Evolutionary conservation across 1,140 invertebrate genomes (phyloP), one percentile per base, ranked within the genome.

Genomic region (Plodia interpunctella): DNA sequence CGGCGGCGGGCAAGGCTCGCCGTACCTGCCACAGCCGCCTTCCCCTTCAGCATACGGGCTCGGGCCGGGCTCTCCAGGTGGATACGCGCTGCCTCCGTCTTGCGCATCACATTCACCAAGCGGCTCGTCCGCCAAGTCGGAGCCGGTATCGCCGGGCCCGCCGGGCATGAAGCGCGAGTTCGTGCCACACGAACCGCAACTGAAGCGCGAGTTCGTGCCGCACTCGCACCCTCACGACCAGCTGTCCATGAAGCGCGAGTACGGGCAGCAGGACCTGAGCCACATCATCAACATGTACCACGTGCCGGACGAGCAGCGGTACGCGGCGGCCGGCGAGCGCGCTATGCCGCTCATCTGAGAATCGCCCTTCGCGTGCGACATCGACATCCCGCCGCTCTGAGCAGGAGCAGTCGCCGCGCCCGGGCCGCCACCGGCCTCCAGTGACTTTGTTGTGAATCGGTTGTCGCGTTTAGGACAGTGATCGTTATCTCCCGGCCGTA

Each of bases 41-140:
- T 94, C 91, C 30, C 94, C 92, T 62, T 94, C 91, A 15, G 94
- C 91, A 53, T 94, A 91, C 82, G 93, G 87, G 8, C 86, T 92
- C 64, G 92, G 92, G 49, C 92, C 91, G 3, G 94, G 94, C 20
- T 94, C 92, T 28, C 94, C 92, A 25, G 93, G 91, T 18, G 90
- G 91, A 17, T 91, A 92, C 74, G 88, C 92, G 19, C 91, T 94
- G 69, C 91, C 92, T 0, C 92, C 92, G 18, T 94, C 94, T 53
- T 94, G 93, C 79, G 91, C 92, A 55, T 92, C 91, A 21, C 95
- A 96, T 85, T 95, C 95, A 76, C 95, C 95, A 25, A 94, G 94
- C 83, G 94, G 95, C 65, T 94, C 94, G 66, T 94, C 94, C 76
- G 94, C 95, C 77, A 97, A 96, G 81, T 96, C 94, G 28, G 96